phyloP scores from a whole-genome alignment of 2,888 invertebrate species.

The Agonopterix alstromeriana region DNA sequence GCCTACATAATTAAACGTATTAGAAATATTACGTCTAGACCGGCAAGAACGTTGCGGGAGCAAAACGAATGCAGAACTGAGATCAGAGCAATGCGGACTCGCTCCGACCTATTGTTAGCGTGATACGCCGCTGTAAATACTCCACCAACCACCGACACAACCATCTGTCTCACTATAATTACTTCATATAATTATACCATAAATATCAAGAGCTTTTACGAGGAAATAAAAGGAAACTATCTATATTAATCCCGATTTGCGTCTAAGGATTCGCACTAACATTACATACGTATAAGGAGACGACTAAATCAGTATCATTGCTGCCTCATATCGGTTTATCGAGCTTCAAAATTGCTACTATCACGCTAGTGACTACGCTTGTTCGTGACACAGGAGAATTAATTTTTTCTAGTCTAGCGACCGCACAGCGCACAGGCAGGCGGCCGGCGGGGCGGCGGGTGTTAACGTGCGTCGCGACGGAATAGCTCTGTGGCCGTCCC shows the following conservation, averaged over 20 bases:
- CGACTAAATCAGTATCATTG: constrained; percentile 1
- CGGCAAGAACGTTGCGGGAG: constrained; percentile 53
- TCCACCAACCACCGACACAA: constrained; percentile 36
- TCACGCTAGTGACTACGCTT: constrained; percentile 23
- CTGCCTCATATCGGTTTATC: constrained; percentile 7
- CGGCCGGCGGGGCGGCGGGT: too few relatives aligned
- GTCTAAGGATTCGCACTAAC: constrained; percentile 1
- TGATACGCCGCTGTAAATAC: constrained; percentile 58
- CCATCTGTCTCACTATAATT: constrained; percentile 51
- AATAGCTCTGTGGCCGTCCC: constrained; percentile 22
- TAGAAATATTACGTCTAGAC: constrained; percentile 72
- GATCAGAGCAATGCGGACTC: constrained; percentile 32
- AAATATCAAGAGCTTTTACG: constrained; percentile 40
- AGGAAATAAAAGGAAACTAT: constrained; percentile 29
- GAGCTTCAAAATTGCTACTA: constrained; percentile 15
- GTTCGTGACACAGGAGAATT: constrained; percentile 32
- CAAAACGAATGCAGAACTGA: constrained; percentile 45
- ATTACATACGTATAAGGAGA: constrained; percentile 1
- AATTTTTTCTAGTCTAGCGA: constrained; percentile 25
- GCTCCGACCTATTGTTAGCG: constrained; percentile 67
- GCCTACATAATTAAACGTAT: constrained; percentile 44
- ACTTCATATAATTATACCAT: constrained; percentile 53
- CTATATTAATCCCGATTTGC: constrained; percentile 23
- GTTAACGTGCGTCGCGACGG: constrained; percentile 10
- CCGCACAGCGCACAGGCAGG: constrained; percentile 12